Conservation (phyloP, 2,888 invertebrate species). For the Polyommatus icarus region DNA sequence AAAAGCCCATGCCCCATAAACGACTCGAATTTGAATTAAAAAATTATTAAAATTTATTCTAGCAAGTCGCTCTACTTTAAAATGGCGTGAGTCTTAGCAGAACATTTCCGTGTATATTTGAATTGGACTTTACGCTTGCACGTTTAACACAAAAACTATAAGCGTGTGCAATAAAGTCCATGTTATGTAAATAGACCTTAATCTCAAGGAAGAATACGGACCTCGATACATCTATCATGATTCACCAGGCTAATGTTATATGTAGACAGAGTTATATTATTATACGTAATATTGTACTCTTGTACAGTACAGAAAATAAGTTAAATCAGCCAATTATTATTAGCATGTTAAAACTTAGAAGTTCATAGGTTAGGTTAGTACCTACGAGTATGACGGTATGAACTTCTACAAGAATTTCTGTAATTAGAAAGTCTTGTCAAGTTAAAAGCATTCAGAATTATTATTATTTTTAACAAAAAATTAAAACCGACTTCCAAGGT, state of each 20-base stretch:
- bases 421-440: too few species aligned
- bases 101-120: neutral
- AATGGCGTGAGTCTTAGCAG: neutral
- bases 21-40: neutral
- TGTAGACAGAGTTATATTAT: neutral
- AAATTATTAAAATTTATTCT: neutral
- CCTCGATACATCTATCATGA: neutral
- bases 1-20: too few species aligned
- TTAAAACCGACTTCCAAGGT: too few species aligned
- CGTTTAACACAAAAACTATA: neutral
- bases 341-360: too few species aligned
- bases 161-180: conserved; percentile 21
- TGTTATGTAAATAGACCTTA: neutral
- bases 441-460: too few species aligned
- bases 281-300: too few species aligned
- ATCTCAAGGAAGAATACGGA: neutral
- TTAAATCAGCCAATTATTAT: too few species aligned
- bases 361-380: too few species aligned
- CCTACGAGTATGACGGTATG: too few species aligned
- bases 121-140: conserved; percentile 26
- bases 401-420: too few species aligned
- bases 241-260: neutral
- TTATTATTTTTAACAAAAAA: too few species aligned
- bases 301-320: too few species aligned
- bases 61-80: neutral